Evolutionary conservation across 2,113 vertebrate genomes (phyloP).

Genomic region (Phocoena phocoena): DNA sequence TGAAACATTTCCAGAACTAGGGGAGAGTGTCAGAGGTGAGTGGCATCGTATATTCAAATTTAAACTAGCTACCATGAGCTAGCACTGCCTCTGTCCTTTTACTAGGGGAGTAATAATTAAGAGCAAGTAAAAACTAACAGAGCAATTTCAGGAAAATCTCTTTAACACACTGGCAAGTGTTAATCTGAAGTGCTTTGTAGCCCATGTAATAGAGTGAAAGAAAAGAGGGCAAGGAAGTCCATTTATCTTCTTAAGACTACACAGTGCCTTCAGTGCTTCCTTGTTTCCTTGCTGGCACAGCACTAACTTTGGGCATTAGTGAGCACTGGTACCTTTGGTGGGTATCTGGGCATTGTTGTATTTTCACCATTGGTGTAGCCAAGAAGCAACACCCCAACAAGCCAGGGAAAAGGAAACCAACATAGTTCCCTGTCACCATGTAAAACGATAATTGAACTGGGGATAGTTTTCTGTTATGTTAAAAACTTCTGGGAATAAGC

Average conservation of each 20-base stretch:
- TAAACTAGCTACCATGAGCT: not conserved
- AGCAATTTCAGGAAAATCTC: not conserved
- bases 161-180: not conserved
- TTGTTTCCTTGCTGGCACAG: not conserved
- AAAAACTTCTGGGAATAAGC: slow-evolving; percentile 35
- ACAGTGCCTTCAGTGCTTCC: not conserved
- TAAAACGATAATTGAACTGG: not conserved
- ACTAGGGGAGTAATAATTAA: not conserved
- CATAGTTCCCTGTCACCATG: not conserved
- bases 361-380: not conserved
- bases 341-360: not conserved
- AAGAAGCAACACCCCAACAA: slow-evolving; percentile 1
- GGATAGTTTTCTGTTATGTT: slow-evolving; percentile 23
- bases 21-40: not conserved
- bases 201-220: not conserved
- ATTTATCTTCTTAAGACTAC: not conserved
- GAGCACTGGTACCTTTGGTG: not conserved
- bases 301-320: not conserved
- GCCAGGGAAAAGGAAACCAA: slow-evolving; percentile 31
- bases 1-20: not conserved
- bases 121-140: slow-evolving; percentile 19
- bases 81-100: not conserved
- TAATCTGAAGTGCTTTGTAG: slow-evolving; percentile 26
- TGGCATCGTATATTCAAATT: not conserved
- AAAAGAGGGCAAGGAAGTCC: not conserved